phyloP scores from a whole-genome alignment of 2,888 invertebrate genomes.

The Ormyrus labotus region DNA sequence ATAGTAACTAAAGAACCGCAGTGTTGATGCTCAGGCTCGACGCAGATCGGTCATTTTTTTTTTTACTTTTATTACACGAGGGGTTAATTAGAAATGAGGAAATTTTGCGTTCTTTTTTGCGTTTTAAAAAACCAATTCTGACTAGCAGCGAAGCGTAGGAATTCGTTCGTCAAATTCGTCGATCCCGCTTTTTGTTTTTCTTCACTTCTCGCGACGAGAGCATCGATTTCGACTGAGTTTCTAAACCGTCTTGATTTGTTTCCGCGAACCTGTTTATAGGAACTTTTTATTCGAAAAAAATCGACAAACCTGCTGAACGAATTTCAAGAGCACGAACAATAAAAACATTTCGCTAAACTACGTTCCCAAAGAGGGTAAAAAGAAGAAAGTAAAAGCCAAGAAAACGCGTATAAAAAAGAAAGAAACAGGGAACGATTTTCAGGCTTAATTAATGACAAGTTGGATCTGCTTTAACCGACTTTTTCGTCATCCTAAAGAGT shows the following conservation, averaged over 20 bases:
- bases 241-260: constrained; percentile 9
- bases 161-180: constrained; percentile 66
- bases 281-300: constrained; percentile 56
- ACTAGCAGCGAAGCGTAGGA: constrained; percentile 73
- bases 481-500: constrained; percentile 46
- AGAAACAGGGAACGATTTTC: constrained; percentile 60
- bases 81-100: constrained; percentile 38
- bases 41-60: constrained; percentile 64
- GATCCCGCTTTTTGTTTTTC: constrained; percentile 30
- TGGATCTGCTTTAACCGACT: constrained; percentile 58
- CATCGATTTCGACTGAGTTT: constrained; percentile 37
- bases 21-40: constrained; percentile 66
- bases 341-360: constrained; percentile 55
- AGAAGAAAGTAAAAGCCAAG: constrained; percentile 52
- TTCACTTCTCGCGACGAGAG: constrained; percentile 3
- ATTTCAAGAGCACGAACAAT: constrained; percentile 57
- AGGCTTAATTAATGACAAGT: constrained; percentile 69
- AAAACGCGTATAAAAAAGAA: constrained; percentile 59
- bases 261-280: constrained; percentile 44
- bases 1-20: constrained; percentile 75
- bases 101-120: constrained; percentile 46
- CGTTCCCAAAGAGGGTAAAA: constrained; percentile 23
- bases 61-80: constrained; percentile 46
- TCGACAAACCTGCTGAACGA: constrained; percentile 58
- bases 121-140: constrained; percentile 71